Evolutionary conservation across 2,797 vertebrate genomes (phyloP).

Genomic region (Gastrophryne carolinensis): DNA sequence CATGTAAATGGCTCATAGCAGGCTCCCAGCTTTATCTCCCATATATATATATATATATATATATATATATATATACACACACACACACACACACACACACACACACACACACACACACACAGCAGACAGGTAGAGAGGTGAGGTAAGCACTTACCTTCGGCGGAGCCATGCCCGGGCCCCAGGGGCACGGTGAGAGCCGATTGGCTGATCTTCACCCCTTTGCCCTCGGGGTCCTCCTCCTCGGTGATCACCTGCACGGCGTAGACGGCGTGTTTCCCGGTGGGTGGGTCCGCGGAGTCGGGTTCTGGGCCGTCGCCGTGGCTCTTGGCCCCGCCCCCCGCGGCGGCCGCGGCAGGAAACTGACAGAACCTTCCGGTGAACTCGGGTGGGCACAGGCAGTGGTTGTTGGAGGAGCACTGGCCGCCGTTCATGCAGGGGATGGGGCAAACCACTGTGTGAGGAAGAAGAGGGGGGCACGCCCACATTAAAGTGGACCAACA

Average conservation of each 20-base stretch:
- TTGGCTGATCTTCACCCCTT: constrained; percentile 71
- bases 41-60: too few species aligned
- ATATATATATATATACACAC: too few species aligned
- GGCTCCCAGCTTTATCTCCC: too few species aligned
- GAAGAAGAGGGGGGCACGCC: too few species aligned
- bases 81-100: too few species aligned
- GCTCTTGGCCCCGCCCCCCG: constrained; percentile 55
- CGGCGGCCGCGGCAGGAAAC: constrained; percentile 71
- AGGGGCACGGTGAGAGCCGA: constrained; percentile 80
- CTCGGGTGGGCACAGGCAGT: constrained; percentile 84
- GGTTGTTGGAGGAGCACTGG: constrained; percentile 85
- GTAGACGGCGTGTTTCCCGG: constrained; percentile 85
- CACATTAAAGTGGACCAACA: too few species aligned
- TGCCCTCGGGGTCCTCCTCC: constrained; percentile 65
- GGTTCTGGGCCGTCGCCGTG: constrained; percentile 43
- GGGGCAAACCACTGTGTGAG: constrained; percentile 80
- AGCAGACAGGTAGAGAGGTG: too few species aligned
- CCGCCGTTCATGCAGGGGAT: constrained; percentile 90
- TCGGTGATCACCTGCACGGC: constrained; percentile 70
- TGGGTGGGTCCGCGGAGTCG: constrained; percentile 53
- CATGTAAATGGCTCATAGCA: too few species aligned
- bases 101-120: too few species aligned
- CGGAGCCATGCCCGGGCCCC: constrained; percentile 77
- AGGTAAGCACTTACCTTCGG: too few species aligned
- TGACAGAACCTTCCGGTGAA: constrained; percentile 90